Evolutionary conservation across 2,113 vertebrate species (phyloP).

Genomic region (Callopanchax toddi): DNA sequence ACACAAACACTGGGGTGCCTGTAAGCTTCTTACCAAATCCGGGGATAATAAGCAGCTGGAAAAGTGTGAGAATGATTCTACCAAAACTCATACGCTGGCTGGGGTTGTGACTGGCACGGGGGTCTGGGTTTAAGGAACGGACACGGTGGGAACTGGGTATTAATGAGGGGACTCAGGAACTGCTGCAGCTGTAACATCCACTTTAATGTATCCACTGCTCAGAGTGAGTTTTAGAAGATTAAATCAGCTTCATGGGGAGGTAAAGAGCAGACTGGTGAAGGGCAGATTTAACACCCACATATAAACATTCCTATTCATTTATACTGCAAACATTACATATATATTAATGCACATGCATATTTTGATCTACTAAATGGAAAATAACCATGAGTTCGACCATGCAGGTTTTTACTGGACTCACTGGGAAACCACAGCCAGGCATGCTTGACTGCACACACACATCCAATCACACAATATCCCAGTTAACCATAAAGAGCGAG

Average conservation of each 20-base stretch:
- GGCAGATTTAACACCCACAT: constrained; percentile 33
- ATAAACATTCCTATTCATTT: too few species aligned
- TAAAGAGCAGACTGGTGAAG: constrained; percentile 62
- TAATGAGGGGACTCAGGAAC: too few species aligned
- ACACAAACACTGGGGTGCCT: constrained; percentile 51
- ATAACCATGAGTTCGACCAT: constrained; percentile 50
- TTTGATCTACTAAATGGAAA: too few species aligned
- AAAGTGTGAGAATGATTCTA: constrained; percentile 52
- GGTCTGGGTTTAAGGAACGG: constrained; percentile 33
- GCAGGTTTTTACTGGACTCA: constrained; percentile 48
- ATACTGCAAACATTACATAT: constrained; percentile 8
- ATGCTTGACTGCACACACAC: constrained; percentile 56
- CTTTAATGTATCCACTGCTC: constrained; percentile 20
- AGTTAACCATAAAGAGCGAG: constrained; percentile 38
- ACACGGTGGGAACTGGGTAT: too few species aligned
- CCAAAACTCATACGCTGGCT: constrained; percentile 41
- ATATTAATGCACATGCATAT: constrained; percentile 52
- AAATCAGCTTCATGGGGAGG: constrained; percentile 64
- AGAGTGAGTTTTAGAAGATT: constrained; percentile 61
- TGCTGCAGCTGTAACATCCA: constrained; percentile 15
- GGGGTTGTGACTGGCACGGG: constrained; percentile 35
- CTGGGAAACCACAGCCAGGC: constrained; percentile 42
- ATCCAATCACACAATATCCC: constrained; percentile 30
- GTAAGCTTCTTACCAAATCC: constrained; percentile 68
- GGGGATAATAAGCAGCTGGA: constrained; percentile 55